These are phyloP conservation scores for Cynopterus sphinx DNA, from an alignment of 2,797 vertebrate species.

Conservation along the genomic window DNA sequence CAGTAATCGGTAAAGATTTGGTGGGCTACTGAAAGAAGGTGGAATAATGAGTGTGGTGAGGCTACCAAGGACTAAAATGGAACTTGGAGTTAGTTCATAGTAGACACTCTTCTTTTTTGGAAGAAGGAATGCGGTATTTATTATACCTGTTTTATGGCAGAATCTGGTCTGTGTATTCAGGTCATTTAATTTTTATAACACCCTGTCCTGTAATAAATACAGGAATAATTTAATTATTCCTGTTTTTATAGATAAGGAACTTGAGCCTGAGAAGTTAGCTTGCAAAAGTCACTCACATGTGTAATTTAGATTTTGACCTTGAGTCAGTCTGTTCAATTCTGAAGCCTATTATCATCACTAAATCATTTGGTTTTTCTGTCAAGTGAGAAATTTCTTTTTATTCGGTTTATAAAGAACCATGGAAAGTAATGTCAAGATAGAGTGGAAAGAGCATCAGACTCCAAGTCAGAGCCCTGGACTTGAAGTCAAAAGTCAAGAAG, in stretches of 20 bases:
- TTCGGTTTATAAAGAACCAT: constrained; percentile 2
- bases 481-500: not conserved
- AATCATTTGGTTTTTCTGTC: not conserved
- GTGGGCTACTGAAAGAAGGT: not conserved
- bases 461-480: not conserved
- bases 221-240: not conserved
- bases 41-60: not conserved
- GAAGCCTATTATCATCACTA: not conserved
- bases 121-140: not conserved
- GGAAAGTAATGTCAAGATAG: not conserved
- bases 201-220: not conserved
- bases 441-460: not conserved
- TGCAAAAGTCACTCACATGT: not conserved
- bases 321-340: not conserved
- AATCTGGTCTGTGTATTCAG: not conserved
- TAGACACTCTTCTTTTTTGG: not conserved
- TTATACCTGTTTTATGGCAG: not conserved
- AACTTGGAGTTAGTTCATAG: not conserved
- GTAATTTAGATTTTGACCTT: not conserved
- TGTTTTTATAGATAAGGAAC: not conserved
- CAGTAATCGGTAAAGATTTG: not conserved
- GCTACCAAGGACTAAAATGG: not conserved
- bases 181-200: not conserved
- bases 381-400: constrained; percentile 9
- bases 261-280: not conserved